Conservation (phyloP, 2,797 vertebrate genomes). For the Sebastes oblongus region DNA sequence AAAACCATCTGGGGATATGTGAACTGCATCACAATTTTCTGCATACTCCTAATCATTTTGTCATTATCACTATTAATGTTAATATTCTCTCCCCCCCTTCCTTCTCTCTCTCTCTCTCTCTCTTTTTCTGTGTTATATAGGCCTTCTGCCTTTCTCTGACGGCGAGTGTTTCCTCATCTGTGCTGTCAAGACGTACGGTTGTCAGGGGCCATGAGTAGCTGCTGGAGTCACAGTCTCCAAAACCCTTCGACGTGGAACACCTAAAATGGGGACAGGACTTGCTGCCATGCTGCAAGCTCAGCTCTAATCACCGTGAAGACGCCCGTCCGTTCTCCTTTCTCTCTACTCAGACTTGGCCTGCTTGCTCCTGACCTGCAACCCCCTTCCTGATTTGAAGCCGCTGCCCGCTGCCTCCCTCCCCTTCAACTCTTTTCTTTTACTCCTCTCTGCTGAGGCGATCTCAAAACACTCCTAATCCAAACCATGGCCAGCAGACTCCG, state of each 20-base stretch:
- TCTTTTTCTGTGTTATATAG: conserved; percentile 43
- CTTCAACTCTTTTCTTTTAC: background rate
- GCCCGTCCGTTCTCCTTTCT: conserved; percentile 28
- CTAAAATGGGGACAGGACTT: conserved; percentile 75
- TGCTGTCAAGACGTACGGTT: conserved; percentile 5
- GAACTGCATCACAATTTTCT: conserved; percentile 35
- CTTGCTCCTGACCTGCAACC: conserved; percentile 27
- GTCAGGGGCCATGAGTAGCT: conserved; percentile 74
- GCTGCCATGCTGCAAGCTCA: conserved; percentile 57
- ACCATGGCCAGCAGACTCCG: conserved; percentile 72
- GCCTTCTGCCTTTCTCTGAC: conserved; percentile 13
- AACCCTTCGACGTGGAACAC: conserved; percentile 69
- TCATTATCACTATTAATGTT: conserved; percentile 25
- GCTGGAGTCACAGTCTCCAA: conserved; percentile 57
- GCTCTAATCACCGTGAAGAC: conserved; percentile 71
- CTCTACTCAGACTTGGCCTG: conserved; percentile 28
- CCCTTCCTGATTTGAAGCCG: conserved; percentile 36
- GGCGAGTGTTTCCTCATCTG: conserved; percentile 10
- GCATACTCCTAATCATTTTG: conserved; percentile 41
- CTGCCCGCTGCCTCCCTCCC: conserved; percentile 23
- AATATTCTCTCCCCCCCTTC: conserved; percentile 2
- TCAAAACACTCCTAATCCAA: conserved; percentile 29
- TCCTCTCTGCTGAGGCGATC: conserved; percentile 34
- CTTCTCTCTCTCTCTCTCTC: background rate
- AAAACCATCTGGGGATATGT: conserved; percentile 29